These are phyloP conservation scores for zebrafish (Danio rerio) DNA, from an alignment of 2,113 vertebrate genomes.

Conservation along the genomic window GRCz12tu NC_133194.1:40157001-40157500, in stretches of 20 bases:
- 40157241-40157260: not conserved
- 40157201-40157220: not conserved
- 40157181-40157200: slow-evolving; percentile 2
- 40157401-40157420: slow-evolving; percentile 29
- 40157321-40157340: slow-evolving; percentile 5
- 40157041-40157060: not conserved
- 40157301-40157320: slow-evolving; percentile 6
- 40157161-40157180: not conserved
- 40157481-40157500: slow-evolving; percentile 7
- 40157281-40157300: not conserved
- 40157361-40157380: slow-evolving; percentile 19
- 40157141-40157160: not conserved
- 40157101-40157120: not conserved
- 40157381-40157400: not conserved
- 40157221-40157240: not conserved
- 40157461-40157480: slow-evolving; percentile 21
- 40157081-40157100: not conserved
- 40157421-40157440: slow-evolving; percentile 28
- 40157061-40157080: not conserved
- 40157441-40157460: slow-evolving; percentile 32
- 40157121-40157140: not conserved
- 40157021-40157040: not conserved
- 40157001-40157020: slow-evolving; percentile 1
- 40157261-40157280: slow-evolving; percentile 16
- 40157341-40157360: slow-evolving; percentile 35